Evolutionary conservation across 2,797 vertebrate genomes (phyloP), one percentile per base, ranked within the genome.

Genomic region (Heterohyrax brucei): DNA sequence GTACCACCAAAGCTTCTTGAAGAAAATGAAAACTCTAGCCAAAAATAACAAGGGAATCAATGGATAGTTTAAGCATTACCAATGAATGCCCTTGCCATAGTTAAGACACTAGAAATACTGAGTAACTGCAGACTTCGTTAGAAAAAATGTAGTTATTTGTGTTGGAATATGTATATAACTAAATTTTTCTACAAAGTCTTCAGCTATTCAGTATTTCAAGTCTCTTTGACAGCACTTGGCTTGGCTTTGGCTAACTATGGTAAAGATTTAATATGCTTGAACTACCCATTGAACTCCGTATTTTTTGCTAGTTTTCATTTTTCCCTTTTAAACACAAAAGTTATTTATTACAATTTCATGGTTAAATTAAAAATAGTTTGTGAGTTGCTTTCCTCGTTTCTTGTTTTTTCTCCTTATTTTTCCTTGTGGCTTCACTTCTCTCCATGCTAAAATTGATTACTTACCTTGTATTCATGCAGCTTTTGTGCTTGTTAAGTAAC

Each of bases 311-410:
- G 39, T 16, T 80, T 80, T 94, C 56, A 22, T 66, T 75, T 86
- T 80, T 10, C 28, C 3, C 3, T 28, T 93, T 83, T 73, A 56
- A 83, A 73, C n/a, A 86, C 14, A 94, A 56, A 62, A 14, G 30
- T 50, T 13, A 56, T 4, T 72, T 86, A n/a, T 73, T 62, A 53
- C 66, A 75, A 68, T 89, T 83, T 83, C 83, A 46, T 77, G 68
- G 16, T 93, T 10, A 46, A 81, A 77, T 81, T 81, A 82, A 33
- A 64, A 10, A 72, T 77, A 91, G 26, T 39, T 53, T 89, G 7
- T 66, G 66, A 81, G 68, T 78, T 87, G 44, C 24, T 83, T 92
- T 94, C 39, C 50, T 95, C 21, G 56, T n/a, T 48, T 66, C 46
- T 87, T 28, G 86, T 46, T 83, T 66, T 66, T 44, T 8, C 72